Base-by-base conservation (phyloP, 2,797 vertebrate genomes). In the Pampus argenteus region DNA sequence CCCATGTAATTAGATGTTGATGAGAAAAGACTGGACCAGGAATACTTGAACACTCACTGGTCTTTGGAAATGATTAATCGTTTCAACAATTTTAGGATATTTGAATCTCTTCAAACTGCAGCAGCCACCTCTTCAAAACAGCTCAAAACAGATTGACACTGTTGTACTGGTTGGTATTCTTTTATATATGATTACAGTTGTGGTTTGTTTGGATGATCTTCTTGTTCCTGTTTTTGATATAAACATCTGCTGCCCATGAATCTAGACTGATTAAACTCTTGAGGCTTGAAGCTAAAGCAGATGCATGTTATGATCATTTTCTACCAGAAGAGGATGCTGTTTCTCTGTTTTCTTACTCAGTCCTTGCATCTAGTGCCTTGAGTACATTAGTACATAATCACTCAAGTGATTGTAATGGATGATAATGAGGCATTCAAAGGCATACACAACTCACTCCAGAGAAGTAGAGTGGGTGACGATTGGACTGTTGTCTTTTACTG, bases 291-390 rank as follows among this genome's bases (percentile, higher is more conserved):
- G 13, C 2, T 34, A 58, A 23, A 45, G 13, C 34, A 47, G 13
- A 17, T 75, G 50, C 38, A 7, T 79, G 86, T 51, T 74, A 38
- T 81, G 42, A 45, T 31, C 7, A 13, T 18, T 52, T 83, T 61
- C 28, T 52, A 52, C 86, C 92, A 92, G 71, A 67, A 80, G 91
- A 82, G 88, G 86, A 20, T 68, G 87, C 89, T 84, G 18, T 89
- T 90, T 85, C 74, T 75, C 72, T 84, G 34, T 77, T 13, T 57
- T 80, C 70, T 49, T 5, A 23, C 29, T 47, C 23, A 28, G 44
- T 23, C 31, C 10, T 31, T 64, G 40, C 62, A 64, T 9, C 28
- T 38, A 10, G 6, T 64, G 20, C 45, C 58, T 4, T n/a, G n/a
- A n/a, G 2, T 55, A 26, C 22, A 29, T 55, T 26, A 57, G 25